Conservation (phyloP, 2,113 vertebrate genomes). For the Indri indri region DNA sequence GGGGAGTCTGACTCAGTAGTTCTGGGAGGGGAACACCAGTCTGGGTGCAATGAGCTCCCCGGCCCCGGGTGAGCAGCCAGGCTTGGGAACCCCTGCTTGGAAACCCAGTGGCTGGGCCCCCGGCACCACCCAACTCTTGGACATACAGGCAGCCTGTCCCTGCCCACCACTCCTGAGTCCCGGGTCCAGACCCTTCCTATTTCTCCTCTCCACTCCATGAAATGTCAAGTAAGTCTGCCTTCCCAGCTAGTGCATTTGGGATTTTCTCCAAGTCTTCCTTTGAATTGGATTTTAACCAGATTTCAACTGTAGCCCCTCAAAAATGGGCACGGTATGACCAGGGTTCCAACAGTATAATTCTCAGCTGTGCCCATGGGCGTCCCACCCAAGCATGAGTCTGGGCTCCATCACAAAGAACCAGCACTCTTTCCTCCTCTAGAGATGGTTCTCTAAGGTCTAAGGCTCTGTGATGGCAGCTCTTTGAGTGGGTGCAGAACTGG, state of each 20-base stretch:
- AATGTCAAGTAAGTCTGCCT: background rate
- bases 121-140: background rate
- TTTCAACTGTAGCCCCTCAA: background rate
- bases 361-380: rapidly evolving
- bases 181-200: background rate
- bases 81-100: background rate
- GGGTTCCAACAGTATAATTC: background rate
- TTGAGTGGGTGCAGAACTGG: background rate
- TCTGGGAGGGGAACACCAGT: background rate
- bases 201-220: background rate
- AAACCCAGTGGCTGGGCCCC: background rate
- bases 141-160: background rate
- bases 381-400: background rate
- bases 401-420: background rate
- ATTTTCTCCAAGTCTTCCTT: background rate
- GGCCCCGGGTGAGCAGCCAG: background rate
- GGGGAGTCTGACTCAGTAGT: background rate
- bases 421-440: background rate
- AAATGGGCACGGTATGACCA: background rate
- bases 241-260: background rate
- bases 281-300: background rate
- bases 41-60: background rate
- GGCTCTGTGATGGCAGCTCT: background rate
- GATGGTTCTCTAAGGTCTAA: rapidly evolving
- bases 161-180: background rate